A percentile compares a stretch with the other conserved stretches of the same genome.
These are phyloP conservation scores for Pediacus dermestoides DNA, from an alignment of 2,888 invertebrate species.

Conservation along the genomic window DNA sequence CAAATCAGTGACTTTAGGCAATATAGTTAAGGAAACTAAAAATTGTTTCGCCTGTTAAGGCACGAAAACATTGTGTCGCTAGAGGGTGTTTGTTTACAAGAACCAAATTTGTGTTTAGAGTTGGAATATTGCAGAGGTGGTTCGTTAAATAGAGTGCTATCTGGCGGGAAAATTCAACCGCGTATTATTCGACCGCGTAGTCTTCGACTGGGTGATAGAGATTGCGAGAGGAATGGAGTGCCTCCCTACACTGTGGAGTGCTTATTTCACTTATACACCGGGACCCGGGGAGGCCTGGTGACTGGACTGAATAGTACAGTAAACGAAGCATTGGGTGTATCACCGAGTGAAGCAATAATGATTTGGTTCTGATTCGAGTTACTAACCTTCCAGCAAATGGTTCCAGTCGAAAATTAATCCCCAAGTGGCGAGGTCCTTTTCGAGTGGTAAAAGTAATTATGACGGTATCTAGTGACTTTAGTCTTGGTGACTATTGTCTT, in stretches of 20 bases:
- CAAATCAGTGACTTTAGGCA: slow-evolving; percentile 77
- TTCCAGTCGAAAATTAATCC: too few species aligned
- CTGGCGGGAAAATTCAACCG: slow-evolving; percentile 88
- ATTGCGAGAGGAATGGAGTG: slow-evolving; percentile 97
- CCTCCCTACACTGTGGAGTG: slow-evolving; percentile 87
- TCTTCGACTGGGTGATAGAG: slow-evolving; percentile 97
- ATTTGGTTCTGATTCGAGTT: too few species aligned
- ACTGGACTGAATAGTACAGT: too few species aligned
- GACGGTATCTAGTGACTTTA: too few species aligned
- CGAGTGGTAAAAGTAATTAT: too few species aligned
- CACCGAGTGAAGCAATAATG: too few species aligned
- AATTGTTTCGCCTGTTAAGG: slow-evolving; percentile 89
- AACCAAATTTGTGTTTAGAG: slow-evolving; percentile 90
- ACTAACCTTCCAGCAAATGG: too few species aligned
- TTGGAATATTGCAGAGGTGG: slow-evolving; percentile 96
- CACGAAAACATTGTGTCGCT: slow-evolving; percentile 95
- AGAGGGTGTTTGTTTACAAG: slow-evolving; percentile 87
- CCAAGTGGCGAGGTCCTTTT: too few species aligned
- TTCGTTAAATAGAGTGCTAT: slow-evolving; percentile 83
- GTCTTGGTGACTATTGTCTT: too few species aligned
- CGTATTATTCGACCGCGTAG: too few species aligned
- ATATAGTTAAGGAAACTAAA: slow-evolving; percentile 93
- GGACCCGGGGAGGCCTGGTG: slow-evolving; percentile 97
- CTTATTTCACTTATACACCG: slow-evolving; percentile 94
- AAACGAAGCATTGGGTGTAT: too few species aligned